phyloP scores from a whole-genome alignment of 1,140 invertebrate species.

The Agrypnia vestita region DNA sequence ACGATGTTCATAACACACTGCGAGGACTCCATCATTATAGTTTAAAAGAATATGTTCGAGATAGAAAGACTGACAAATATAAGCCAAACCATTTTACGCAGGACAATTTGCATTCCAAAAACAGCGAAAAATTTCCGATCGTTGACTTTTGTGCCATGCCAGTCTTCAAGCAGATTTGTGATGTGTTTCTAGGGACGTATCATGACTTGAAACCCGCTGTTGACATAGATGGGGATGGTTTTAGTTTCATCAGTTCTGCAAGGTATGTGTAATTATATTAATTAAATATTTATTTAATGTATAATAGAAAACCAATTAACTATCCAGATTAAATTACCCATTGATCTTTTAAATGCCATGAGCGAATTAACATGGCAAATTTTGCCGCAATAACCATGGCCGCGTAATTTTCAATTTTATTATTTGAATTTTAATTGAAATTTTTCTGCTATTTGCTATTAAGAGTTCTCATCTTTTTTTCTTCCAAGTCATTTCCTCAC shows the following conservation, averaged over 20 bases:
- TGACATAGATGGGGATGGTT: conserved; percentile 57
- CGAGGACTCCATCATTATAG: conserved; percentile 19
- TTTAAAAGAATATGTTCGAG: conserved; percentile 16
- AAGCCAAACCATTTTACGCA: not conserved
- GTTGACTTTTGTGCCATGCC: conserved; percentile 56
- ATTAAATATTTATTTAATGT: no score
- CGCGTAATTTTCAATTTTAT: no score
- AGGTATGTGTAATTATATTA: conserved; percentile 31
- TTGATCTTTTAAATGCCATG: no score
- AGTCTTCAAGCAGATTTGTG: conserved; percentile 53
- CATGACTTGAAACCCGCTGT: conserved; percentile 46
- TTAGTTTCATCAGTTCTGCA: conserved; percentile 50
- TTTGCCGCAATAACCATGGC: no score
- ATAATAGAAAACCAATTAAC: no score
- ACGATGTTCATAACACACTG: conserved; percentile 37
- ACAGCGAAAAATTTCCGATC: not conserved
- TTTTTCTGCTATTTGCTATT: no score
- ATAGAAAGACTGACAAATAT: not conserved
- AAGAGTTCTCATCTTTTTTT: no score
- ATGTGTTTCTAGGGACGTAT: conserved; percentile 51
- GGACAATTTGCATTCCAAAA: not conserved
- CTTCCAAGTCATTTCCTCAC: no score
- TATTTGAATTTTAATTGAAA: no score
- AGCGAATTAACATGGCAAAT: no score
- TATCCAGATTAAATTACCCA: no score